These are phyloP conservation scores for Standfussiana lucernea DNA, from an alignment of 2,888 invertebrate genomes.

Conservation along the genomic window DNA sequence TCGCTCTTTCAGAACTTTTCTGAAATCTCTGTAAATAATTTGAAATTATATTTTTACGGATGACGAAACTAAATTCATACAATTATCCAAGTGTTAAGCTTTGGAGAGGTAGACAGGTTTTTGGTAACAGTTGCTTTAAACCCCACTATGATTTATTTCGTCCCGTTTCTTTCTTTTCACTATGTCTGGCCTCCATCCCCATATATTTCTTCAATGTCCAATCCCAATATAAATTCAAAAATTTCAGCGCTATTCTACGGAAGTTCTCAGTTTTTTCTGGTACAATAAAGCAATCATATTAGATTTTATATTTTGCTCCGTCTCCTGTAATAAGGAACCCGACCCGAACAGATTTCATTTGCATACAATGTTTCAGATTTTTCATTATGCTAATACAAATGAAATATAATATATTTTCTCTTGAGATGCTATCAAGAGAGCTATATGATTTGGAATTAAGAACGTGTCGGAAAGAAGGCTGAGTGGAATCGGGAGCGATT, in stretches of 20 bases:
- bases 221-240: too few species aligned
- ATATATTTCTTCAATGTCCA: neutral
- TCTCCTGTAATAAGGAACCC: constrained; percentile 22
- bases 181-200: neutral
- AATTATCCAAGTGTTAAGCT: neutral
- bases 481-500: neutral
- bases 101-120: neutral
- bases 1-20: neutral
- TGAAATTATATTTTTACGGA: neutral
- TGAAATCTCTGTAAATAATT: neutral
- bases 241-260: neutral
- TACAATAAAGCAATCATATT: constrained; percentile 26
- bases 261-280: constrained; percentile 8
- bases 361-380: constrained; percentile 47
- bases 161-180: neutral
- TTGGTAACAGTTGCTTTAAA: neutral
- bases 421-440: constrained; percentile 16
- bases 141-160: too few species aligned
- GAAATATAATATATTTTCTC: constrained; percentile 41
- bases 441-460: constrained; percentile 22
- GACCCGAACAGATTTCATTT: constrained; percentile 45
- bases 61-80: neutral
- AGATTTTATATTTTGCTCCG: constrained; percentile 30
- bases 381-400: constrained; percentile 43
- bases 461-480: constrained; percentile 3